A percentile compares a stretch with the other conserved stretches of the same genome.
These are phyloP conservation scores for Augochlorella aurata DNA, from an alignment of 2,888 invertebrate genomes.

Conservation along the genomic window DNA sequence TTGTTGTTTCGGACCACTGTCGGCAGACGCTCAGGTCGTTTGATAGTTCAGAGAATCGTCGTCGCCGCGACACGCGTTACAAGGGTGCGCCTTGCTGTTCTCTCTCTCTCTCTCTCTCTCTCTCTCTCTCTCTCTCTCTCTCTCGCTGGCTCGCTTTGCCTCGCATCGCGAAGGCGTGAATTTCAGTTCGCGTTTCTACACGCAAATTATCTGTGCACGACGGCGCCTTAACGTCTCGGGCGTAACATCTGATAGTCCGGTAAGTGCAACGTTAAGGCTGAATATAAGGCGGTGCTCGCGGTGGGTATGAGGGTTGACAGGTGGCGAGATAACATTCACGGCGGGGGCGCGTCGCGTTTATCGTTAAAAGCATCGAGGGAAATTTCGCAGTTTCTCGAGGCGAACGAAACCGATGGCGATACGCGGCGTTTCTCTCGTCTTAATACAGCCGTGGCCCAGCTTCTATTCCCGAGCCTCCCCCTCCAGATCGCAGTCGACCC, in stretches of 20 bases:
- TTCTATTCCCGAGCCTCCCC: slow-evolving; percentile 20
- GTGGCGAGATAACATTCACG: slow-evolving; percentile 71
- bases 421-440: slow-evolving; percentile 41
- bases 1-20: too few relatives aligned
- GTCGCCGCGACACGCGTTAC: slow-evolving; percentile 10
- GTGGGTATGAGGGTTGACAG: slow-evolving; percentile 68
- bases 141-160: too few relatives aligned
- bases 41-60: background rate
- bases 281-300: slow-evolving; percentile 65
- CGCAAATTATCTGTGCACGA: slow-evolving; percentile 57
- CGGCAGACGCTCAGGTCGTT: background rate
- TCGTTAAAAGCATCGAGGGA: slow-evolving; percentile 72
- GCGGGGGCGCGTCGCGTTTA: slow-evolving; percentile 62
- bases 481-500: slow-evolving; percentile 26
- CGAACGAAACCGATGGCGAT: slow-evolving; percentile 53
- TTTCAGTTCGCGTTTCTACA: slow-evolving; percentile 40
- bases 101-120: too few relatives aligned
- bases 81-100: background rate
- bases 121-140: too few relatives aligned
- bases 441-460: slow-evolving; percentile 27
- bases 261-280: slow-evolving; percentile 70
- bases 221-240: slow-evolving; percentile 62
- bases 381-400: slow-evolving; percentile 68
- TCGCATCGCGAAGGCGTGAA: slow-evolving; percentile 26
- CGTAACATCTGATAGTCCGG: slow-evolving; percentile 69